A percentile compares a stretch with the other conserved stretches of the same genome.
Conservation (phyloP, 2,113 vertebrate genomes). For the Andinoacara biseriatus region DNA sequence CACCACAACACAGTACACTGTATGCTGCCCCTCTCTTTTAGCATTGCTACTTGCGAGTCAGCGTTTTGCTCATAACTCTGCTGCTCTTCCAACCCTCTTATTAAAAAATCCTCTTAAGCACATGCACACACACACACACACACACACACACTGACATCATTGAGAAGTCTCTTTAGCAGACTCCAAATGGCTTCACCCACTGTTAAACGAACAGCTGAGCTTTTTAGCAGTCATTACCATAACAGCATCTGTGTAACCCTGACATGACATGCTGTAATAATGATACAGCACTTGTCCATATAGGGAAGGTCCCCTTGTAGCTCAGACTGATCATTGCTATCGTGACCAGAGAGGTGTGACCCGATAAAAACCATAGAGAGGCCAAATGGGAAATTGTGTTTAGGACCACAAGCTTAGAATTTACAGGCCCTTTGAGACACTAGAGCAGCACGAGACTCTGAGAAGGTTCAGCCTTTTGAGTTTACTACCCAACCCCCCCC, state of each 20-base stretch:
- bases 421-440: constrained; percentile 54
- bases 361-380: constrained; percentile 37
- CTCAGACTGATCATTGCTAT: constrained; percentile 55
- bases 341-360: constrained; percentile 58
- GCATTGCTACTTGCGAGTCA: background rate
- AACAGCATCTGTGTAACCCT: constrained; percentile 61
- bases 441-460: background rate
- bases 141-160: constrained; percentile 10
- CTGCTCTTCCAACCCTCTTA: constrained; percentile 8
- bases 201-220: constrained; percentile 62
- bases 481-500: constrained; percentile 32
- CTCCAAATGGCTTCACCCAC: constrained; percentile 59
- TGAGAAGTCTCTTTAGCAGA: constrained; percentile 38
- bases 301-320: constrained; percentile 62
- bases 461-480: constrained; percentile 46
- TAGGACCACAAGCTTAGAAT: constrained; percentile 39
- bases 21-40: background rate
- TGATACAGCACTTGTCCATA: constrained; percentile 49
- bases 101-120: constrained; percentile 25
- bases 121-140: constrained; percentile 22
- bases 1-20: background rate
- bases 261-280: constrained; percentile 70
- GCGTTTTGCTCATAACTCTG: constrained; percentile 4
- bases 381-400: constrained; percentile 56
- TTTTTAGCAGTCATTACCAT: constrained; percentile 62